These are phyloP conservation scores for Acanthurus tractus DNA, from an alignment of 2,797 vertebrate genomes.

Conservation along the genomic window DNA sequence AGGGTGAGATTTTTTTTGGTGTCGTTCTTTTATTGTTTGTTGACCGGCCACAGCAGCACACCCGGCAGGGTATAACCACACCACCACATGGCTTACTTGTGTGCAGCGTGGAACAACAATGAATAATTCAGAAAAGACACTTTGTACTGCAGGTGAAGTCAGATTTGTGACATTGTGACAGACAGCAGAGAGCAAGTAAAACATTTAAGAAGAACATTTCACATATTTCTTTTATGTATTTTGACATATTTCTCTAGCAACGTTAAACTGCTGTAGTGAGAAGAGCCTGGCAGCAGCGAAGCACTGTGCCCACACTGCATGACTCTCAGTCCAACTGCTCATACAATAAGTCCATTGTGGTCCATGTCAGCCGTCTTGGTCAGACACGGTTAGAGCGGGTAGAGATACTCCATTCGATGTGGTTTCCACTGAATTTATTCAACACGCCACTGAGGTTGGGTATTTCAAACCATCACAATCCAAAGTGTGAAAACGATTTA, in stretches of 20 bases:
- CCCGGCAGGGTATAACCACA: too few relatives aligned
- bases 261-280: slow-evolving; percentile 12
- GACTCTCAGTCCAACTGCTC: slow-evolving; percentile 19
- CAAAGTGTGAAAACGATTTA: background rate
- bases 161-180: too few relatives aligned
- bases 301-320: slow-evolving; percentile 4
- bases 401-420: slow-evolving; percentile 21
- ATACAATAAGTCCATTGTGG: slow-evolving; percentile 52
- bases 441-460: background rate
- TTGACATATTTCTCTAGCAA: background rate
- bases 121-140: too few relatives aligned
- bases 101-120: too few relatives aligned
- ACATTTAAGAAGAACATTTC: too few relatives aligned
- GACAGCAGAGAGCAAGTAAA: too few relatives aligned
- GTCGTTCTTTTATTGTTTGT: background rate
- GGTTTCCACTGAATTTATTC: slow-evolving; percentile 22
- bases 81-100: too few relatives aligned
- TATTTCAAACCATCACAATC: background rate
- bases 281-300: background rate
- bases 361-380: background rate
- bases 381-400: background rate
- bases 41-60: background rate
- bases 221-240: too few relatives aligned
- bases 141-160: too few relatives aligned
- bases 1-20: background rate